phyloP scores from a whole-genome alignment of 2,888 invertebrate genomes.

The Pyrgus malvae region DNA sequence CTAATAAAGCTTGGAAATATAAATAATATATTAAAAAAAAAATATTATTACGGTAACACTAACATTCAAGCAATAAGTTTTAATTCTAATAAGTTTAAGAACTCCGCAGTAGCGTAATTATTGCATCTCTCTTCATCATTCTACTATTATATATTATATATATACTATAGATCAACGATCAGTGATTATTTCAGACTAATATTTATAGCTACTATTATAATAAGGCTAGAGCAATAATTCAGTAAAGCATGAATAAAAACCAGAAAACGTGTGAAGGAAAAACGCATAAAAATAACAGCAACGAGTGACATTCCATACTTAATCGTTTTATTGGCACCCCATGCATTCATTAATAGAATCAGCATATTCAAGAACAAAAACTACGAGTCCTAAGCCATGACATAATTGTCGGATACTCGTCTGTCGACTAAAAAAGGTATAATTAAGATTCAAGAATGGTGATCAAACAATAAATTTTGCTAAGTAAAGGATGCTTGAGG shows the following conservation, averaged over 20 bases:
- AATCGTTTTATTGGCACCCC: constrained; percentile 14
- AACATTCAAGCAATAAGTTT: too few species aligned
- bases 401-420: constrained; percentile 22
- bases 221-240: too few species aligned
- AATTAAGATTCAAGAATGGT: constrained; percentile 26
- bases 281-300: neutral
- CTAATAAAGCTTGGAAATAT: too few species aligned
- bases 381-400: constrained; percentile 33
- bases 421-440: constrained; percentile 26
- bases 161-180: too few species aligned
- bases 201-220: too few species aligned
- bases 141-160: too few species aligned
- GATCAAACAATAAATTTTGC: constrained; percentile 35
- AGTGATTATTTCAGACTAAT: too few species aligned
- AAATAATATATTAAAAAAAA: too few species aligned
- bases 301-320: constrained; percentile 9
- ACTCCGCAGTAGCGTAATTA: too few species aligned
- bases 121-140: too few species aligned
- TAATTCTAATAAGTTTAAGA: too few species aligned
- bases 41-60: too few species aligned
- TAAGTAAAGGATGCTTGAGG: constrained; percentile 36
- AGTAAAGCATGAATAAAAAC: neutral
- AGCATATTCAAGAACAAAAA: constrained; percentile 9
- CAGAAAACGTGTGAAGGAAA: neutral
- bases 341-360: constrained; percentile 21